phyloP scores from a whole-genome alignment of 2,113 vertebrate species.

The Sialia sialis region DNA sequence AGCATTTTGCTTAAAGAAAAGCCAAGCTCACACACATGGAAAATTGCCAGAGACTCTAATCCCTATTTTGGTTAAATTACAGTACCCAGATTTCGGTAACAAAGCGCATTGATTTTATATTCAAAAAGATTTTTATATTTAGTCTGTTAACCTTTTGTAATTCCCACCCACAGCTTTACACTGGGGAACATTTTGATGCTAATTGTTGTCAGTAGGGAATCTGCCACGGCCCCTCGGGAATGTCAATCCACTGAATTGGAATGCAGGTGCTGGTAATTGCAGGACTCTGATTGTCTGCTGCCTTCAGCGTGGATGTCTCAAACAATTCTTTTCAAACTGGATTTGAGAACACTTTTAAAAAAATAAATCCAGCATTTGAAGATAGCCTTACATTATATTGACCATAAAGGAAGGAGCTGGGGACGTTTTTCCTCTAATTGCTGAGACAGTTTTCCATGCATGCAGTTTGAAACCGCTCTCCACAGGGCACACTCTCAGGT shows the following conservation, averaged over 20 bases:
- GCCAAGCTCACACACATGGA: conserved; percentile 43
- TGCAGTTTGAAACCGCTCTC: background rate
- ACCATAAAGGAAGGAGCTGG: background rate
- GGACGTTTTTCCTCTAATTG: background rate
- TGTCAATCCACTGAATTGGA: conserved; percentile 63
- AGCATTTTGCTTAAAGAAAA: conserved; percentile 44
- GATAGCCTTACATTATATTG: background rate
- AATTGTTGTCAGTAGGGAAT: conserved; percentile 70
- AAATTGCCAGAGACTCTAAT: conserved; percentile 63
- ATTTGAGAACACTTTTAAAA: conserved; percentile 12
- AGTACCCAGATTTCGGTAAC: conserved; percentile 69
- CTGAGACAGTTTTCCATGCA: background rate
- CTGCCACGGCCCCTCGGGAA: conserved; percentile 62
- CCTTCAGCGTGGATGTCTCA: background rate
- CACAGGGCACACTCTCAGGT: background rate
- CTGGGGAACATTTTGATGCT: conserved; percentile 61
- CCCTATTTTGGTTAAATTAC: conserved; percentile 72
- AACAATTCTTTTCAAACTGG: conserved; percentile 14
- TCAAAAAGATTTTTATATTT: conserved; percentile 76
- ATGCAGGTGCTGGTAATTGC: conserved; percentile 70
- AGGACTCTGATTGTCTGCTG: conserved; percentile 37
- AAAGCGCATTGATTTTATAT: conserved; percentile 75
- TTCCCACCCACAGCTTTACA: conserved; percentile 71
- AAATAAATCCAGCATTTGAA: background rate
- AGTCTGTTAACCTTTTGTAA: conserved; percentile 78